A percentile compares a stretch with the other conserved stretches of the same genome.
phyloP scores from a whole-genome alignment of 2,888 invertebrate species.

The Craniophora ligustri region DNA sequence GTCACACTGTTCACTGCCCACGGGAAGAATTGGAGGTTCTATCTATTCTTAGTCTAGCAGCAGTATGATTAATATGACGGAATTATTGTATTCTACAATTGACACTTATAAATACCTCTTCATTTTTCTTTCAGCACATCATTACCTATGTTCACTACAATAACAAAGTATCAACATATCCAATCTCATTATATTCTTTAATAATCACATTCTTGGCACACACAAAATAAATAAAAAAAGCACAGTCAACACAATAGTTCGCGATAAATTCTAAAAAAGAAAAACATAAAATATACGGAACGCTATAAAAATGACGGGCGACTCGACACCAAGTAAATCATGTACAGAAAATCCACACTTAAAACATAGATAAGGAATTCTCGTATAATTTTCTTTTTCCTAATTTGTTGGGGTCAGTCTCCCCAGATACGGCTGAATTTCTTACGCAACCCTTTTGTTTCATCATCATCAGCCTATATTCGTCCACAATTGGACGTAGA shows the following conservation, averaged over 20 bases:
- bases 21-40: not conserved
- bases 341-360: conserved; percentile 11
- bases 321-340: not conserved
- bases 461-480: too few species aligned
- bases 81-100: conserved; percentile 21
- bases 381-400: too few species aligned
- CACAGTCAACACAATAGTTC: conserved; percentile 53
- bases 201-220: conserved; percentile 57
- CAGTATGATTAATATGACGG: conserved; percentile 19
- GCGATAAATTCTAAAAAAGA: conserved; percentile 48
- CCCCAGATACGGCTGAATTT: too few species aligned
- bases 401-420: too few species aligned
- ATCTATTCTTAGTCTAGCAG: not conserved
- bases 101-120: conserved; percentile 34
- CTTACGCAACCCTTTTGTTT: too few species aligned
- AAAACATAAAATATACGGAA: conserved; percentile 45
- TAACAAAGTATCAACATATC: conserved; percentile 37
- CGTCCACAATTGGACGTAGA: too few species aligned
- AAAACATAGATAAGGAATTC: too few species aligned
- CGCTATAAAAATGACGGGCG: conserved; percentile 38
- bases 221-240: conserved; percentile 32
- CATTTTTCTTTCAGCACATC: conserved; percentile 42
- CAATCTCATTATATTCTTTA: conserved; percentile 54
- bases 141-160: conserved; percentile 31
- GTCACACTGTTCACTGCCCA: not conserved